Conservation (phyloP, 2,888 invertebrate species). For the Ctena decussata region DNA sequence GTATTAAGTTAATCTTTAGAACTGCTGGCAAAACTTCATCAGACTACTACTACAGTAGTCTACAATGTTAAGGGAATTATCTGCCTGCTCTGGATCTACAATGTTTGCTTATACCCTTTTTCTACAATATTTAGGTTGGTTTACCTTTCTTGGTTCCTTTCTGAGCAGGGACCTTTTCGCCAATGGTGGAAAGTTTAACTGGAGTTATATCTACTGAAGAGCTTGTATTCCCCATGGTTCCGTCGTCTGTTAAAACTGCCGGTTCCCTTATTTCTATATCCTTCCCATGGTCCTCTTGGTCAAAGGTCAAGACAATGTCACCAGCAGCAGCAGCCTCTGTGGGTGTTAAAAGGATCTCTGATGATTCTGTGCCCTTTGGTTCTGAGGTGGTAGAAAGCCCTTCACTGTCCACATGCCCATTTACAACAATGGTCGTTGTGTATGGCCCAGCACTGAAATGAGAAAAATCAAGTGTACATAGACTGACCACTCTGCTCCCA, state of each 20-base stretch:
- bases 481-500: no score
- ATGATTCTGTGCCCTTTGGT: not conserved
- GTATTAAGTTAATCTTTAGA: no score
- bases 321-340: constrained; percentile 55
- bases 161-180: constrained; percentile 4
- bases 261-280: not conserved
- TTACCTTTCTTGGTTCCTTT: constrained; percentile 23
- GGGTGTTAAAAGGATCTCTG: constrained; percentile 50
- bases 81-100: no score
- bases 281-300: not conserved
- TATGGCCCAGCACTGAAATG: not conserved
- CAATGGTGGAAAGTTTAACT: not conserved
- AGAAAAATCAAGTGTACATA: not conserved
- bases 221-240: constrained; percentile 5
- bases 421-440: not conserved
- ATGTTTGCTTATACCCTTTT: no score
- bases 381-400: not conserved
- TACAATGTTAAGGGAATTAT: no score
- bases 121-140: no score
- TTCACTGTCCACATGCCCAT: not conserved
- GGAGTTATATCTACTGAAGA: not conserved
- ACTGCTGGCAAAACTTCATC: no score
- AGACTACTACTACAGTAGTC: no score
- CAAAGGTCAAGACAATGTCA: constrained; percentile 5
- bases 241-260: not conserved